These are phyloP conservation scores for Gasterosteus aculeatus DNA, from an alignment of 2,113 vertebrate genomes.

Conservation along the genomic window DNA sequence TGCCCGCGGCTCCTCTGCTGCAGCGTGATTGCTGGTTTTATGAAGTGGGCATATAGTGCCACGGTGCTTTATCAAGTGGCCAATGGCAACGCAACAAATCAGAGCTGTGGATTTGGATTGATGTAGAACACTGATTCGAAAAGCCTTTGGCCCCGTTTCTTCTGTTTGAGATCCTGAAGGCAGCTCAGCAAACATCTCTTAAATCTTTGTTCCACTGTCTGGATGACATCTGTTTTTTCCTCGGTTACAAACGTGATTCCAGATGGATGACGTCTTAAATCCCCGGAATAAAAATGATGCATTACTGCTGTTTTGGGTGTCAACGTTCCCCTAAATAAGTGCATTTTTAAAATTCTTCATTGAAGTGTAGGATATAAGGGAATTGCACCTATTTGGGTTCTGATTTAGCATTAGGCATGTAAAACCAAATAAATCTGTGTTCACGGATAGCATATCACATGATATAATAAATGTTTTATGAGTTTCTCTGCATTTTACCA, in stretches of 20 bases:
- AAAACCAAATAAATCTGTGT: background rate
- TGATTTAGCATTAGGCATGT: background rate
- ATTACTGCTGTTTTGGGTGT: background rate
- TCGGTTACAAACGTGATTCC: background rate
- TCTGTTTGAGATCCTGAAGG: background rate
- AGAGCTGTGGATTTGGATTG: background rate
- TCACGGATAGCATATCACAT: background rate
- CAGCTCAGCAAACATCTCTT: background rate
- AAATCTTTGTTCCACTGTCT: background rate
- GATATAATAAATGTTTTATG: background rate
- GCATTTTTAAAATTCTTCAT: background rate
- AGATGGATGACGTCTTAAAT: background rate
- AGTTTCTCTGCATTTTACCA: background rate
- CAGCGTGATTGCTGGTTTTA: slow-evolving; percentile 25
- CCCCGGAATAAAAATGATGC: background rate
- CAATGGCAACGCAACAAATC: background rate
- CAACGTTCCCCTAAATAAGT: background rate
- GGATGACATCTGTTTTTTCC: background rate
- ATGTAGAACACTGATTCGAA: background rate
- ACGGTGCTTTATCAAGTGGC: background rate
- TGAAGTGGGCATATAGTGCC: slow-evolving; percentile 6
- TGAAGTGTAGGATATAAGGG: background rate
- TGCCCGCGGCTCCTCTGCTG: background rate
- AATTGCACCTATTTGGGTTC: background rate
- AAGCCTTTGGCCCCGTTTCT: background rate